Conservation (phyloP, 2,888 invertebrate genomes). For the Parasteatoda lunata region DNA sequence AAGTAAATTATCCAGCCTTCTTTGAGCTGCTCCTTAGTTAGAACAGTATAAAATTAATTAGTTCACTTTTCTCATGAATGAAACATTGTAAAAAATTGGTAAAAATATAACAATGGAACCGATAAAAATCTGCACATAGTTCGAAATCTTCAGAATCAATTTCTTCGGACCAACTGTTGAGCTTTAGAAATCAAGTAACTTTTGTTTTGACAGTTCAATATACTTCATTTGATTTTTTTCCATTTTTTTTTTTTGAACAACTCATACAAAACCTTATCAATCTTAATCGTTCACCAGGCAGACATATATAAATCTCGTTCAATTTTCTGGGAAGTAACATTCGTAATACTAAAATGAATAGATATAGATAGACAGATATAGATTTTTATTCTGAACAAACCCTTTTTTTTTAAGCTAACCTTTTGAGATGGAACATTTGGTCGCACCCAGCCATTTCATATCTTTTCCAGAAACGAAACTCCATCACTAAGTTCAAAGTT, state of each 20-base stretch:
- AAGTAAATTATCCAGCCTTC: too few relatives aligned
- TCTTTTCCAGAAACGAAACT: not conserved
- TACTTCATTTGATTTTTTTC: not conserved
- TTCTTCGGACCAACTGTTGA: too few relatives aligned
- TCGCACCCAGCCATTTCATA: not conserved
- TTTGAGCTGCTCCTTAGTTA: too few relatives aligned
- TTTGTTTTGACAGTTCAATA: too few relatives aligned
- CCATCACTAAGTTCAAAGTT: conserved; percentile 41
- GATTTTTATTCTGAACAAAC: not conserved
- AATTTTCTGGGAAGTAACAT: conserved; percentile 15
- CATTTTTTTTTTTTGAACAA: not conserved
- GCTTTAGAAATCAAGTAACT: too few relatives aligned
- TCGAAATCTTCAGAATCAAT: too few relatives aligned
- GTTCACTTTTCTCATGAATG: too few relatives aligned
- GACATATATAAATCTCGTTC: conserved; percentile 33
- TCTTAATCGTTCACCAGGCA: conserved; percentile 34
- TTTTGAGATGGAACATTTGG: not conserved
- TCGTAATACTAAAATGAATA: not conserved
- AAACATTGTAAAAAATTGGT: too few relatives aligned
- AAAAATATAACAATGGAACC: too few relatives aligned
- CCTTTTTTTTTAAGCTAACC: not conserved
- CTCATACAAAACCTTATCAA: conserved; percentile 19
- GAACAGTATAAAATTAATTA: too few relatives aligned
- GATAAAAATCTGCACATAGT: too few relatives aligned
- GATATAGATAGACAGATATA: too few relatives aligned